A percentile compares a stretch with the other conserved stretches of the same genome.
Conservation (phyloP, 2,888 invertebrate genomes). For the Dione vanillae region DNA sequence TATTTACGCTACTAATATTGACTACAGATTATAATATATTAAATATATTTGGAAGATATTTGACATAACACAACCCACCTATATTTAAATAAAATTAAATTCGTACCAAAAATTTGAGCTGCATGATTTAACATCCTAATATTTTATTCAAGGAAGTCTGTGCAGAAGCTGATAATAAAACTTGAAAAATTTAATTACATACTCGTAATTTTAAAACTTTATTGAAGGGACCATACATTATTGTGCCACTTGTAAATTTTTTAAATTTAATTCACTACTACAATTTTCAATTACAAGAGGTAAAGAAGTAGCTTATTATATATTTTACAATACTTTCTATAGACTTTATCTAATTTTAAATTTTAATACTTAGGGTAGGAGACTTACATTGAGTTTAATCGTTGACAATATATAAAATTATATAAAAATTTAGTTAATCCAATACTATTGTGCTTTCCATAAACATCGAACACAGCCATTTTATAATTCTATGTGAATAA, state of each 20-base stretch:
- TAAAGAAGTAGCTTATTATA: not conserved
- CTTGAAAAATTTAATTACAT: no score
- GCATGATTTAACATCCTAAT: not conserved
- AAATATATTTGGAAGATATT: slow-evolving; percentile 5
- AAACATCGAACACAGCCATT: slow-evolving; percentile 82
- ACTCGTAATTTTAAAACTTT: no score
- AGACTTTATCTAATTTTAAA: slow-evolving; percentile 15
- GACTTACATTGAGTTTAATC: slow-evolving; percentile 22
- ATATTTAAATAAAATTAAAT: not conserved
- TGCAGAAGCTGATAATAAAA: no score
- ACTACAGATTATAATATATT: slow-evolving; percentile 1
- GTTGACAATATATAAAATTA: slow-evolving; percentile 43
- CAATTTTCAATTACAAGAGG: not conserved
- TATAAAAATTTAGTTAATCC: slow-evolving; percentile 47
- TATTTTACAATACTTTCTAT: slow-evolving; percentile 8
- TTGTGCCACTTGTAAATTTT: no score
- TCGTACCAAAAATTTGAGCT: slow-evolving; percentile 14
- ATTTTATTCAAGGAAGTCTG: no score
- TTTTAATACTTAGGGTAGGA: slow-evolving; percentile 28
- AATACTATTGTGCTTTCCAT: slow-evolving; percentile 71
- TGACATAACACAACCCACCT: slow-evolving; percentile 1
- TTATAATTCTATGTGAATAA: slow-evolving; percentile 65
- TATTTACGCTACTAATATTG: slow-evolving; percentile 2
- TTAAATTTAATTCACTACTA: no score
- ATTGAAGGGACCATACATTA: no score